A percentile compares a stretch with the other conserved stretches of the same genome.
These are phyloP conservation scores for Pterophyllum scalare DNA, from an alignment of 2,113 vertebrate genomes.

Conservation along the genomic window DNA sequence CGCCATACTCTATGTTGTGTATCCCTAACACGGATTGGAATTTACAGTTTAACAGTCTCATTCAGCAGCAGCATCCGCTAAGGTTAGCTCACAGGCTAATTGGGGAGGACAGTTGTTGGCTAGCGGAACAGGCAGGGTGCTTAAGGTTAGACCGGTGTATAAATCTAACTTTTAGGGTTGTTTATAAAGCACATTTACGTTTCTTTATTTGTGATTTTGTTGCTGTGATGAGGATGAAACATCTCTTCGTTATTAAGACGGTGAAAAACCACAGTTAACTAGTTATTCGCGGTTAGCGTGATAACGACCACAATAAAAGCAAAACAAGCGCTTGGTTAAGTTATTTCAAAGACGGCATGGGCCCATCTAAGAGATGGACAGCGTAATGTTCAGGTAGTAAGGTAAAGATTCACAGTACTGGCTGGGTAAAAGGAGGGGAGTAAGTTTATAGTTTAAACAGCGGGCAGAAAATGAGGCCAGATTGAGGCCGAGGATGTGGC, in stretches of 20 bases:
- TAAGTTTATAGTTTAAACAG: not conserved
- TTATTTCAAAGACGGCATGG: not conserved
- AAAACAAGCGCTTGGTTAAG: not conserved
- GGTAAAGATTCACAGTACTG: accelerated
- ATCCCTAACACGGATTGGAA: not conserved
- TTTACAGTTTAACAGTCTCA: not conserved
- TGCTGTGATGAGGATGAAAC: not conserved
- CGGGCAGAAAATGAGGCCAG: constrained; percentile 65
- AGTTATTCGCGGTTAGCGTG: constrained; percentile 9
- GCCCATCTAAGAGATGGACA: accelerated
- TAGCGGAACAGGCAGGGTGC: not conserved
- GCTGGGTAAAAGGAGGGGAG: not conserved
- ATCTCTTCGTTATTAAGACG: not conserved
- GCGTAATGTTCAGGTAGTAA: not conserved
- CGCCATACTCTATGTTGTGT: accelerated
- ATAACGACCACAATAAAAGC: not conserved
- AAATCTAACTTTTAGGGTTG: accelerated
- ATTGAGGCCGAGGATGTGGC: constrained; percentile 59
- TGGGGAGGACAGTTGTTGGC: constrained; percentile 10
- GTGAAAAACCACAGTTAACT: not conserved
- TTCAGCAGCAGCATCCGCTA: constrained; percentile 57
- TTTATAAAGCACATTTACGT: not conserved
- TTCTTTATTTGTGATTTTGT: not conserved
- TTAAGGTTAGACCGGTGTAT: not conserved
- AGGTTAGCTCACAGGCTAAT: constrained; percentile 50